phyloP scores from a whole-genome alignment of 2,113 vertebrate species.

The Sporophila hypoxantha region DNA sequence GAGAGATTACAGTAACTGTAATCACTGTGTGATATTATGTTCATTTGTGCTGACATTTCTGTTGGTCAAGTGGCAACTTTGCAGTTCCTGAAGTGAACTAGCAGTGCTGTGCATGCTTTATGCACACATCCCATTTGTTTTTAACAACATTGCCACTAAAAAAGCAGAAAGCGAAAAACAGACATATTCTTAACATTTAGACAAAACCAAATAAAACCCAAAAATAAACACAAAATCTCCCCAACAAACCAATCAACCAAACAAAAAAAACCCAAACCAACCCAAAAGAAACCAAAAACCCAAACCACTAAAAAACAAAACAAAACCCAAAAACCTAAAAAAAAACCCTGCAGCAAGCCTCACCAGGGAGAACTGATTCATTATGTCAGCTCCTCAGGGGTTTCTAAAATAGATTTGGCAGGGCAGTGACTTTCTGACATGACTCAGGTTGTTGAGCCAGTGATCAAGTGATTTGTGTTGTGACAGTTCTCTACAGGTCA shows the following conservation, averaged over 20 bases:
- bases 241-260: neutral
- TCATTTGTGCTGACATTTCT: neutral
- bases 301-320: neutral
- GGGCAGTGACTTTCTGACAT: neutral
- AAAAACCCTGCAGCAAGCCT: neutral
- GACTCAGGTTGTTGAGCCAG: neutral
- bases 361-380: neutral
- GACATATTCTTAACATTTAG: neutral
- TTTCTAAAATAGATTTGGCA: neutral
- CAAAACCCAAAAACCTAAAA: neutral
- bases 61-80: slow-evolving; percentile 6
- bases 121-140: neutral
- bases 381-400: neutral
- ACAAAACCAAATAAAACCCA: neutral
- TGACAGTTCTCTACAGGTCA: neutral
- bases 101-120: neutral
- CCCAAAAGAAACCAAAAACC: neutral
- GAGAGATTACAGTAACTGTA: neutral
- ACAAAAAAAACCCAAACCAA: neutral
- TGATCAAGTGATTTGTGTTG: neutral
- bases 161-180: neutral
- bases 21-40: neutral
- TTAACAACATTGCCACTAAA: neutral
- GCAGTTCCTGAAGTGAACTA: slow-evolving; percentile 5
- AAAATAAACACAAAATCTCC: neutral